phyloP scores from a whole-genome alignment of 2,113 vertebrate species.

The Natator depressus region DNA sequence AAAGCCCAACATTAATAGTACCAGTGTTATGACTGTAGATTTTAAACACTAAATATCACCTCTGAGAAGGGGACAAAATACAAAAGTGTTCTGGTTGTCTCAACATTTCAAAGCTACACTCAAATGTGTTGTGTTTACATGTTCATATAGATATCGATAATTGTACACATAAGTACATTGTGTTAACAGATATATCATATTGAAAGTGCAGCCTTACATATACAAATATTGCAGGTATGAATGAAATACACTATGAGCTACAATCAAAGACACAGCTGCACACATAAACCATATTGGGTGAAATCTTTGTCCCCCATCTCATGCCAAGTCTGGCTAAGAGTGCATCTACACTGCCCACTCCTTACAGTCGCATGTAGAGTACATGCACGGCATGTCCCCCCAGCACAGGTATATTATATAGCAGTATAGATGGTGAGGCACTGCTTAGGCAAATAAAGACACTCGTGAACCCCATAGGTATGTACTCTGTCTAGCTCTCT shows the following conservation, averaged over 20 bases:
- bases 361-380: background rate
- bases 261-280: background rate
- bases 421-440: background rate
- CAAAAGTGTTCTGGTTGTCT: background rate
- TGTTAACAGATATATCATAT: background rate
- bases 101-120: background rate
- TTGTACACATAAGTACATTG: background rate
- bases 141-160: background rate
- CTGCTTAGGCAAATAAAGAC: background rate
- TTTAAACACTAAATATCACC: conserved; percentile 8
- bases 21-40: background rate
- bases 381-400: background rate
- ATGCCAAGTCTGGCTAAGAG: background rate
- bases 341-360: background rate
- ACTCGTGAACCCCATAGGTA: background rate
- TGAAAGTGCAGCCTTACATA: background rate
- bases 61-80: conserved; percentile 28
- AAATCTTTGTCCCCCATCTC: background rate
- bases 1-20: conserved; percentile 29
- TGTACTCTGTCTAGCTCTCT: background rate
- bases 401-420: background rate
- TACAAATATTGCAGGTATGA: background rate
- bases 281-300: background rate
- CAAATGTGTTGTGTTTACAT: background rate
- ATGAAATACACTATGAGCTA: background rate